Conservation (phyloP, 2,888 invertebrate species). For the Caenorhabditis macrosperma region DNA sequence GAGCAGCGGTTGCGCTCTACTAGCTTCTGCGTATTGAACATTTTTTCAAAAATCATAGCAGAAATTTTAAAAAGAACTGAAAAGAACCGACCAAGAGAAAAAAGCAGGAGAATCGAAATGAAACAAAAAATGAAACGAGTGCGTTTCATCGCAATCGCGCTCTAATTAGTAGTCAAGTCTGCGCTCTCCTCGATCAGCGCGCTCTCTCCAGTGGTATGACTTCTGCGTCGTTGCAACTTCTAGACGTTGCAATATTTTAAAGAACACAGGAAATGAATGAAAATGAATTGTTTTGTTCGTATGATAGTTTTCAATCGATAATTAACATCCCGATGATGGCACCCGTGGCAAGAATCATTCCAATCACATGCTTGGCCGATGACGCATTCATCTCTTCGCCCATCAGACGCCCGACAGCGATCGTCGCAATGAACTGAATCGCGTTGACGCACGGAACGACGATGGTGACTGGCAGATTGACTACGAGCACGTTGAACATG, state of each 20-base stretch:
- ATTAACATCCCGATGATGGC: slow-evolving; percentile 57
- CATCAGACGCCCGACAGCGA: slow-evolving; percentile 46
- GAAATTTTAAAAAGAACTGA: neutral
- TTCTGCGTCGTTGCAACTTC: too few relatives aligned
- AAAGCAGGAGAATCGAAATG: neutral
- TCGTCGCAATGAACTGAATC: slow-evolving; percentile 59
- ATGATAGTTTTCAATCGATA: slow-evolving; percentile 31
- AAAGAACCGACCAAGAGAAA: neutral
- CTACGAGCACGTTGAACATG: slow-evolving; percentile 61
- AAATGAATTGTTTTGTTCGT: neutral
- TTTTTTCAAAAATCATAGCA: too few relatives aligned
- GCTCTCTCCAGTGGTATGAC: too few relatives aligned
- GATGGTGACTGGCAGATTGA: slow-evolving; percentile 59
- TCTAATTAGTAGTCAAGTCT: neutral
- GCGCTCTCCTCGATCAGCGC: slow-evolving; percentile 5
- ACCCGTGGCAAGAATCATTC: slow-evolving; percentile 32
- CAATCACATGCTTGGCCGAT: slow-evolving; percentile 35
- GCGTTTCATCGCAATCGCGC: neutral
- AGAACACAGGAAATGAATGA: neutral
- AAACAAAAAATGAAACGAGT: neutral
- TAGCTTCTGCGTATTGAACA: too few relatives aligned
- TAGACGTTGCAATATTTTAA: too few relatives aligned
- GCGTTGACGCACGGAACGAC: slow-evolving; percentile 66
- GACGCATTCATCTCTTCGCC: slow-evolving; percentile 50
- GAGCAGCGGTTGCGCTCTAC: too few relatives aligned